Base-by-base conservation (phyloP, 1,140 invertebrate species). In the Pachyrhynchus sulphureomaculatus region DNA sequence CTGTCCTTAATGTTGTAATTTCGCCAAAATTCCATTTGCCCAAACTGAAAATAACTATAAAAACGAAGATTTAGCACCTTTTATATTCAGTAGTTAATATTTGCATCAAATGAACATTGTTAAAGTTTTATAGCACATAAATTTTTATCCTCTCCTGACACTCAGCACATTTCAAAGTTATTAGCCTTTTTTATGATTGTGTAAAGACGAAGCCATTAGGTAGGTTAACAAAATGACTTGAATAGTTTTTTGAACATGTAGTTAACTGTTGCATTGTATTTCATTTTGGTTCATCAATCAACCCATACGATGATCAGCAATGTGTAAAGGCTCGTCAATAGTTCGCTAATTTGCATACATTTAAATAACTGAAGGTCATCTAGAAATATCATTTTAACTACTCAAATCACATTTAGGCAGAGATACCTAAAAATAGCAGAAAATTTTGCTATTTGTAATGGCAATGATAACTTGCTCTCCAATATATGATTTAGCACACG, bases 41-140 rank as follows among this genome's bases (percentile, higher is more conserved):
- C 1, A 23, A 21, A 44, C 41, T 20, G 41, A 44, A 44, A 21
- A 23, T 44, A 23, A 10, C 41, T 23, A 44, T 44, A 44, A 44
- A 44, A 44, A 15, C 6, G 9, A 37, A 37, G 34, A 37, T 13
- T 9, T 37, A n/a, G n/a, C 21, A 4, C 48, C 5, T 6, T 53
- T 53, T 53, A 39, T 21, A 53, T 36, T 36, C 51, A 36, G 51
- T 53, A 53, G 51, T 53, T 53, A 53, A 26, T 53, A 41, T 39
- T 39, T 36, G 34, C 51, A 41, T 39, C 33, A 26, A 41, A 26
- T 36, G 51, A 39, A 53, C 51, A 53, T 39, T 53, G 51, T 53
- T 41, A 36, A 36, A 9, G n/a, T 41, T 53, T 53, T 39, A 53
- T 41, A 34, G 24, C 34, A 15, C 33, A 21, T 53, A 53, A 53